Evolutionary conservation across 2,113 vertebrate species (phyloP).

Genomic region (Abramis brama): DNA sequence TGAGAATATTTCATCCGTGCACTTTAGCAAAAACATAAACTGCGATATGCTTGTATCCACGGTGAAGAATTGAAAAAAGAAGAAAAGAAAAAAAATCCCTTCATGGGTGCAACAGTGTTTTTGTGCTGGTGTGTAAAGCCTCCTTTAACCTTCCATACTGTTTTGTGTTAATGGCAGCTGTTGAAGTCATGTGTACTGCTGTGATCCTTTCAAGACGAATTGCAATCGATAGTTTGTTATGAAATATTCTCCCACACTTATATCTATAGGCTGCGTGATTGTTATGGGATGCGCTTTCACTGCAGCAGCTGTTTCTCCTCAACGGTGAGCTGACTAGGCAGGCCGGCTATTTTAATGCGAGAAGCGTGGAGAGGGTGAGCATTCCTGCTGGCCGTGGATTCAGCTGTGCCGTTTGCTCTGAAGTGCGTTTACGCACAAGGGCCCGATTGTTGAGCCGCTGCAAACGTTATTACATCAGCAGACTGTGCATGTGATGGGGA

Average conservation of each 20-base stretch:
- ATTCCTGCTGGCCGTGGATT: constrained; percentile 68
- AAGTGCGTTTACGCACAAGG: constrained; percentile 59
- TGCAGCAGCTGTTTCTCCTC: constrained; percentile 49
- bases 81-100: too few species aligned
- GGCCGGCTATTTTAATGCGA: constrained; percentile 71
- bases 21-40: constrained; percentile 44
- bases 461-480: constrained; percentile 42
- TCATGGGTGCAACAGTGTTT: constrained; percentile 38
- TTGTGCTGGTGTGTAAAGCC: constrained; percentile 26
- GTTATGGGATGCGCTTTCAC: constrained; percentile 13
- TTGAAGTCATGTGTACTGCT: constrained; percentile 51
- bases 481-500: neutral
- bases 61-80: neutral
- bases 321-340: constrained; percentile 68
- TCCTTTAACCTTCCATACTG: constrained; percentile 39
- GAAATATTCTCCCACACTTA: neutral
- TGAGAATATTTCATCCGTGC: constrained; percentile 46
- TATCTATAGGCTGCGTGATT: neutral
- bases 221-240: neutral
- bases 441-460: constrained; percentile 64
- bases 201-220: constrained; percentile 32
- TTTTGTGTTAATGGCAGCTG: constrained; percentile 65
- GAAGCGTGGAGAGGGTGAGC: constrained; percentile 61
- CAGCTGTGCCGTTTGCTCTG: constrained; percentile 65
- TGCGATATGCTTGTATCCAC: constrained; percentile 5